phyloP scores from a whole-genome alignment of 2,113 vertebrate species.

The Microcebus griseorufus region DNA sequence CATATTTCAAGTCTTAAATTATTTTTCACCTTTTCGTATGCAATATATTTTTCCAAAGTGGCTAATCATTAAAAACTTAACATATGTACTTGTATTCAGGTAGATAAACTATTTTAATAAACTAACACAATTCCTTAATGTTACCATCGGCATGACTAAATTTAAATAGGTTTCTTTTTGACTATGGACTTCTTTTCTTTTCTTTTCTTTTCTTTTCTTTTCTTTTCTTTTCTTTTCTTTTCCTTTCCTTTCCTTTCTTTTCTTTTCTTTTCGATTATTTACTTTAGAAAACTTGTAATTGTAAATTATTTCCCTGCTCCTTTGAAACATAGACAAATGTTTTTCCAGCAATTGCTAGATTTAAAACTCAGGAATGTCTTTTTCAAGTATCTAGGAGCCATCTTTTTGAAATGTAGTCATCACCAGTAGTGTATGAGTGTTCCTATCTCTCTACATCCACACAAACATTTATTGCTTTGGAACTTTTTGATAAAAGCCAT shows the following conservation, averaged over 20 bases:
- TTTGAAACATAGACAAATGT: background rate
- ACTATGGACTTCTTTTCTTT: background rate
- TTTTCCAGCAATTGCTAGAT: background rate
- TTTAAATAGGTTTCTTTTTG: background rate
- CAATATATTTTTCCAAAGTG: background rate
- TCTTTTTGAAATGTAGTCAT: background rate
- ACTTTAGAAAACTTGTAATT: background rate
- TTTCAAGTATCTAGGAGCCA: background rate
- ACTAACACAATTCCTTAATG: background rate
- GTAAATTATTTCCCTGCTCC: background rate
- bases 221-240: too few species aligned
- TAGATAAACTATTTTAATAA: background rate
- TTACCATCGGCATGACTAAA: background rate
- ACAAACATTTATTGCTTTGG: too few species aligned
- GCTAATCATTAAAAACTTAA: background rate
- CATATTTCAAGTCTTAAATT: background rate
- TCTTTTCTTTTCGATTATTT: background rate
- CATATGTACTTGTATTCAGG: background rate
- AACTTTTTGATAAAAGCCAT: too few species aligned
- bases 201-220: too few species aligned
- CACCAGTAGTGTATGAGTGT: too few species aligned
- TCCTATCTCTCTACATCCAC: too few species aligned
- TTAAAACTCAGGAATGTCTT: background rate
- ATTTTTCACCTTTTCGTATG: background rate
- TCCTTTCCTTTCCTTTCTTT: too few species aligned